Base-by-base conservation (phyloP, 2,113 vertebrate species). In the Notothenia rossii region DNA sequence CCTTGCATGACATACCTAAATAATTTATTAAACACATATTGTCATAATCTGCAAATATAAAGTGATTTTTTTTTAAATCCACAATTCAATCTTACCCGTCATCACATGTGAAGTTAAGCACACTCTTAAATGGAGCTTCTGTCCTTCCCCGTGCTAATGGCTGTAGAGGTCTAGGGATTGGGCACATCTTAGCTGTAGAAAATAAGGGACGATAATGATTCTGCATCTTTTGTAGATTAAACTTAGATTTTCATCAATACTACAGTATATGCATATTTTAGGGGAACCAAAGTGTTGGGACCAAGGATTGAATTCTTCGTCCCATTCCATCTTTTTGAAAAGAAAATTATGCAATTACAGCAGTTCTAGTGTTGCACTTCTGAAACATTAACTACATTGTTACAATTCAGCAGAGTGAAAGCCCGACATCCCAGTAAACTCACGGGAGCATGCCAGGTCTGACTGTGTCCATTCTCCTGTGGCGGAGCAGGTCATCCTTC, bases 1-100 rank as follows among this genome's bases (percentile, higher is more conserved):
- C 97, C 97, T 1, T 82, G 53, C 3, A 98, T 92, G 58, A 92
- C 90, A 78, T 96, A 98, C 43, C 97, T 98, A 82, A 15, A 66
- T 75, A 89, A 51, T 17, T 11, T 48, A 33, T 29, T 64, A 7
- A 20, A 63, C 20, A 72, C 20, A 15, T n/a, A 13, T 54, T 2
- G 9, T 20, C 33, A 8, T 1, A 66, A 20, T 36, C n/a, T 55
- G 14, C 14, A 62, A 11, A 4, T 10, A 22, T 1, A 33, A n/a
- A 3, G 22, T 51, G 49, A 53, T 4, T 55, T 59, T 25, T 20
- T 63, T 61, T 20, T 20, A 4, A 20, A 68, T 48, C 6, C 18
- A 2, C 8, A 4, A 1, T 11, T 63, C 14, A 2, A 4, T n/a
- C 94, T 95, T 92, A 97, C 97, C 97, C 97, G 0, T 93, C 77